Evolutionary conservation across 1,140 invertebrate species (phyloP).

Genomic region (Anastatus disparis): DNA sequence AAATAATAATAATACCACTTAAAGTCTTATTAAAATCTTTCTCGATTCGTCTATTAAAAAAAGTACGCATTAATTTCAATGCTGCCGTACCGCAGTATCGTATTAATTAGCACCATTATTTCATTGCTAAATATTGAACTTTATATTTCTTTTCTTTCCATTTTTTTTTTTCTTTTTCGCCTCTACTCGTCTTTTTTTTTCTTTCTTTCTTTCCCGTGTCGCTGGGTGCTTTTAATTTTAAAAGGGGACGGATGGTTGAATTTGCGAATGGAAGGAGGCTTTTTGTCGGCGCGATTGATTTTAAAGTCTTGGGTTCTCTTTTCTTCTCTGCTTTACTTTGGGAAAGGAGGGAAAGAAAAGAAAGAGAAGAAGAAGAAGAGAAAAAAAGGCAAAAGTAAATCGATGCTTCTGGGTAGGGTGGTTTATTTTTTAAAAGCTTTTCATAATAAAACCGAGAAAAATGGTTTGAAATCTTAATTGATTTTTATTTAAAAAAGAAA

Average conservation of each 20-base stretch:
- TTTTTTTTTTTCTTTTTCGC: background rate
- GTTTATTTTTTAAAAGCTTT: slow-evolving; percentile 39
- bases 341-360: background rate
- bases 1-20: too few relatives aligned
- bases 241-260: slow-evolving; percentile 1
- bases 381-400: too few relatives aligned
- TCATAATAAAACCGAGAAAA: slow-evolving; percentile 27
- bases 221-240: slow-evolving; percentile 36
- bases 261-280: slow-evolving; percentile 16
- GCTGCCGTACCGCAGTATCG: too few relatives aligned
- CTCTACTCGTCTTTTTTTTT: background rate
- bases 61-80: too few relatives aligned
- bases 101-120: slow-evolving; percentile 28
- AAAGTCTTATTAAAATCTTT: too few relatives aligned
- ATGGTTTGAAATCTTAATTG: background rate
- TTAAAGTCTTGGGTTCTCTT: slow-evolving; percentile 15
- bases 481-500: background rate
- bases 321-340: background rate
- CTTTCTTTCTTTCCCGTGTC: background rate
- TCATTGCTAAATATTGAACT: slow-evolving; percentile 24
- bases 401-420: background rate
- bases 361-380: too few relatives aligned
- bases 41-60: too few relatives aligned
- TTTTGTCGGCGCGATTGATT: slow-evolving; percentile 38
- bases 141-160: background rate